Conservation (phyloP, 2,797 vertebrate species). For the Megalops cyprinoides region DNA sequence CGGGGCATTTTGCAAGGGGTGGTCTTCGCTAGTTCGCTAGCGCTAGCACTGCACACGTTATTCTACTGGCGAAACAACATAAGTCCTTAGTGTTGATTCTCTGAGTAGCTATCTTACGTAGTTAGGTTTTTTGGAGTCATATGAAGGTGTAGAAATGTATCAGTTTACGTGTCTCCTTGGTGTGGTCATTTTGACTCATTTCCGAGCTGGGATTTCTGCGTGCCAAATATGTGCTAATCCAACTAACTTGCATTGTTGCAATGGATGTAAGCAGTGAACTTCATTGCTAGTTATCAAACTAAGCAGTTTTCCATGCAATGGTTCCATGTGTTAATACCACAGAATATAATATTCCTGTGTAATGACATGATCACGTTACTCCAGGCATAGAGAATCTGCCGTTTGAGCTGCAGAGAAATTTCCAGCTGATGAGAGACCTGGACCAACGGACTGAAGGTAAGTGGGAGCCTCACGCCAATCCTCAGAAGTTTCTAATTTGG, state of each 20-base stretch:
- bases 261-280: too few species aligned
- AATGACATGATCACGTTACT: background rate
- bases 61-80: too few species aligned
- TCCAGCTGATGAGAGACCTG: conserved; percentile 95
- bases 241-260: too few species aligned
- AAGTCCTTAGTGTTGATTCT: too few species aligned
- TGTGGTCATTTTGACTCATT: background rate
- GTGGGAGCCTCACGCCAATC: too few species aligned
- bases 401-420: conserved; percentile 96
- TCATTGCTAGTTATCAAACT: too few species aligned
- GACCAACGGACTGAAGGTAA: conserved; percentile 96
- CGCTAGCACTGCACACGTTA: conserved; percentile 6
- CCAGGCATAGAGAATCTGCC: conserved; percentile 96
- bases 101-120: too few species aligned
- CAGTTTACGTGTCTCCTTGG: background rate
- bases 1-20: background rate
- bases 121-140: too few species aligned
- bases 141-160: background rate
- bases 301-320: too few species aligned
- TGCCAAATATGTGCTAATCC: background rate
- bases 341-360: conserved; percentile 37
- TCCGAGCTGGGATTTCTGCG: background rate
- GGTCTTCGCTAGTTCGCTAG: background rate
- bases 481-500: background rate
- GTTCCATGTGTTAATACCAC: too few species aligned